Percentiles rank a stretch among this genome's conserved stretches.
These are phyloP conservation scores for Alviniconcha marisindica DNA, from an alignment of 1,140 invertebrate genomes.

Conservation along the genomic window DNA sequence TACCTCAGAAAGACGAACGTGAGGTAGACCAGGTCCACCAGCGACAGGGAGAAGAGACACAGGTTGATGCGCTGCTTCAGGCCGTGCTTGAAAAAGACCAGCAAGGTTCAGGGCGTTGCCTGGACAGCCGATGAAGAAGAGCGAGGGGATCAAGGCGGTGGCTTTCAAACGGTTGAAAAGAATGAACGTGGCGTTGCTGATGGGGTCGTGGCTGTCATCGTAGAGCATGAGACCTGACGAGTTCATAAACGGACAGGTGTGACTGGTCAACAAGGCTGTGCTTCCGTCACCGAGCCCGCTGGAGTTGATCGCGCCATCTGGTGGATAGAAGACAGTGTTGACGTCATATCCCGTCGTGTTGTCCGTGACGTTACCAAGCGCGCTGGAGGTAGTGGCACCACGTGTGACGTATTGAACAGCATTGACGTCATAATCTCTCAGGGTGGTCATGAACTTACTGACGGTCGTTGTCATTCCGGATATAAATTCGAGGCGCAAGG, in stretches of 20 bases:
- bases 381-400: too few relatives aligned
- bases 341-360: too few relatives aligned
- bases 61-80: slow-evolving; percentile 20
- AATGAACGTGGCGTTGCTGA: background rate
- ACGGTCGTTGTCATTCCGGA: too few relatives aligned
- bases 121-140: slow-evolving; percentile 34
- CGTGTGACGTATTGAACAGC: too few relatives aligned
- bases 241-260: background rate
- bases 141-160: background rate
- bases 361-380: too few relatives aligned
- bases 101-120: slow-evolving; percentile 37
- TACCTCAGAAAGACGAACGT: background rate
- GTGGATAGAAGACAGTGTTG: too few relatives aligned
- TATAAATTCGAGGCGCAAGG: too few relatives aligned
- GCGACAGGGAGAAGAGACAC: slow-evolving; percentile 14
- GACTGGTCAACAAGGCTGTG: too few relatives aligned
- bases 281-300: too few relatives aligned
- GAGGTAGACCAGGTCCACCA: background rate
- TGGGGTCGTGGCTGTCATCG: background rate
- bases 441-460: too few relatives aligned
- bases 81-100: slow-evolving; percentile 23
- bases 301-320: too few relatives aligned
- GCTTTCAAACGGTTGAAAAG: background rate
- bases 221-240: background rate
- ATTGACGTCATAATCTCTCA: too few relatives aligned